A percentile compares a stretch with the other conserved stretches of the same genome.
These are phyloP conservation scores for Paedocypris sp. DNA, from an alignment of 2,113 vertebrate genomes.

Conservation along the genomic window DNA sequence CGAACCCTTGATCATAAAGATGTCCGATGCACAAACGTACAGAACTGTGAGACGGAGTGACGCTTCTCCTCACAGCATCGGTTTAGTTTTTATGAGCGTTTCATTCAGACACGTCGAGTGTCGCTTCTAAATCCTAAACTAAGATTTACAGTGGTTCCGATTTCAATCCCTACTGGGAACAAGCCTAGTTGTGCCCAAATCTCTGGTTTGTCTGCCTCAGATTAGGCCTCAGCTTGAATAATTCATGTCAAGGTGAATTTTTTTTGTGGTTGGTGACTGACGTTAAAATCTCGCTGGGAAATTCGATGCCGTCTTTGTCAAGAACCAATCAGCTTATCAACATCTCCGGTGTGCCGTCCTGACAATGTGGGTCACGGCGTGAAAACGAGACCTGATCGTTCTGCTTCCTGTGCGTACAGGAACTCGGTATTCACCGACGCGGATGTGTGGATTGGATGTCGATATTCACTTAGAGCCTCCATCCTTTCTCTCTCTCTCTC, in stretches of 20 bases:
- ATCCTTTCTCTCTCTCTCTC: constrained; percentile 1
- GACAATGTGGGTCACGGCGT: constrained; percentile 11
- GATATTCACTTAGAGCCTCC: constrained; percentile 17
- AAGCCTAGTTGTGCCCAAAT: constrained; percentile 1
- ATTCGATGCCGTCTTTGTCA: background rate
- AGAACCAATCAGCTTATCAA: constrained; percentile 3
- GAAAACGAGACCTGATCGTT: constrained; percentile 1
- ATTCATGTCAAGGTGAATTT: background rate
- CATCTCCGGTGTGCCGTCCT: background rate
- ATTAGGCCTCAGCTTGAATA: constrained; percentile 8
- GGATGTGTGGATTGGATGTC: constrained; percentile 30
- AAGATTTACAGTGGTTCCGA: background rate
- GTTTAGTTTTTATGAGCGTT: too few relatives aligned
- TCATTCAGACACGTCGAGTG: too few relatives aligned
- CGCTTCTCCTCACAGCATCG: too few relatives aligned
- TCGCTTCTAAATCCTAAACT: background rate
- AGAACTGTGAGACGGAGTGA: too few relatives aligned
- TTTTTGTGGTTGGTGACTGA: background rate
- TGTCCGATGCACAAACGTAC: too few relatives aligned
- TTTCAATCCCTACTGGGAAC: background rate
- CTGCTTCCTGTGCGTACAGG: background rate
- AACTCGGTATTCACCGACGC: background rate
- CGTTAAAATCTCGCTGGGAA: background rate
- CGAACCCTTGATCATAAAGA: too few relatives aligned
- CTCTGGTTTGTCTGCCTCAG: constrained; percentile 8